Evolutionary conservation across 2,113 vertebrate species (phyloP).

Genomic region (Nanorana parkeri): DNA sequence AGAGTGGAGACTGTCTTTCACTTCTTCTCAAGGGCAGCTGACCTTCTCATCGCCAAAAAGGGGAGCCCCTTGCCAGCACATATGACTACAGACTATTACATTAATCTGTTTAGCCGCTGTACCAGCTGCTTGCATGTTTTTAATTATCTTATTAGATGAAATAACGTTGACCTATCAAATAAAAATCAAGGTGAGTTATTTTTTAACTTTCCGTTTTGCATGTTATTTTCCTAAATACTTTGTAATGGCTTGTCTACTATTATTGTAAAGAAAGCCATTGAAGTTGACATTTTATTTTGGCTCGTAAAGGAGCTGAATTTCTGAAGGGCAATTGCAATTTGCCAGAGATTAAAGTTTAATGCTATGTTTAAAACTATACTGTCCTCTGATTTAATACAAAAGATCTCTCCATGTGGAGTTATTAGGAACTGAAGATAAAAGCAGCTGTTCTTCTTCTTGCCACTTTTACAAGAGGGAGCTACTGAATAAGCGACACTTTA

Average conservation of each 20-base stretch:
- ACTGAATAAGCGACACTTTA: neutral
- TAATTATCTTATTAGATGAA: slow-evolving; percentile 85
- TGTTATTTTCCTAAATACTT: slow-evolving; percentile 73
- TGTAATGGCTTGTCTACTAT: slow-evolving; percentile 71
- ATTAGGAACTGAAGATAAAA: slow-evolving; percentile 16
- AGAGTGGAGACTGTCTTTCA: slow-evolving; percentile 63
- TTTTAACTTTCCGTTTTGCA: slow-evolving; percentile 74
- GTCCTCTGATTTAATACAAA: slow-evolving; percentile 17
- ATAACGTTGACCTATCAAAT: slow-evolving; percentile 83
- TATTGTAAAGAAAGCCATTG: slow-evolving; percentile 66
- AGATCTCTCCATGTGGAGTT: neutral
- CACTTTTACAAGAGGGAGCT: neutral
- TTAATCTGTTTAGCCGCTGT: slow-evolving; percentile 84
- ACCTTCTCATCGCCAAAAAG: slow-evolving; percentile 79
- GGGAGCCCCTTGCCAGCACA: slow-evolving; percentile 81
- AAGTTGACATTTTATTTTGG: slow-evolving; percentile 67
- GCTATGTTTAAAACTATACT: slow-evolving; percentile 43
- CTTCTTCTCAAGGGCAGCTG: slow-evolving; percentile 79
- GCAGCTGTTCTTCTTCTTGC: slow-evolving; percentile 11
- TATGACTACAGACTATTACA: slow-evolving; percentile 83
- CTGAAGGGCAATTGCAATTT: slow-evolving; percentile 65
- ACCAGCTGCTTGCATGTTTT: slow-evolving; percentile 85
- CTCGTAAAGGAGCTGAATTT: slow-evolving; percentile 60
- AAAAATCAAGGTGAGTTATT: slow-evolving; percentile 85
- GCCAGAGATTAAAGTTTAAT: slow-evolving; percentile 59